A percentile compares a stretch with the other conserved stretches of the same genome.
phyloP scores from a whole-genome alignment of 2,797 vertebrate genomes.

The Hozukius guyotensis region DNA sequence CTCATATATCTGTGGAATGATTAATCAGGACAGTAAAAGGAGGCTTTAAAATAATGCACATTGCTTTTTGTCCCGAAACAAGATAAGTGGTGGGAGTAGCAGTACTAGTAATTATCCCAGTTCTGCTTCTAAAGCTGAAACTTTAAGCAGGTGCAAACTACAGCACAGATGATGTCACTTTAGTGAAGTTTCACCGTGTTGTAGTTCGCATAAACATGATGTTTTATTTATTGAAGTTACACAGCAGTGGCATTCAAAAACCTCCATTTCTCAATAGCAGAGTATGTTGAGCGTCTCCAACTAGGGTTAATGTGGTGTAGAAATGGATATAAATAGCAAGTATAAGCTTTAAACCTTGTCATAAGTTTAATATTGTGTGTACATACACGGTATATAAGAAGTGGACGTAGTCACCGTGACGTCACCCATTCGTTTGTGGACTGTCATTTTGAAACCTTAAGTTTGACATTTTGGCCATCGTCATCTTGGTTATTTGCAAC shows the following conservation, averaged over 20 bases:
- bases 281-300: neutral
- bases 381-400: neutral
- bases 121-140: neutral
- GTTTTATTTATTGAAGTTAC: neutral
- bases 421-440: no score
- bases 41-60: neutral
- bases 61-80: neutral
- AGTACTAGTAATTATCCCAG: neutral
- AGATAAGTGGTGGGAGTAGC: neutral
- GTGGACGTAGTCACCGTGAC: no score
- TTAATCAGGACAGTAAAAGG: neutral
- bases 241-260: neutral
- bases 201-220: neutral
- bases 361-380: neutral
- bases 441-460: no score
- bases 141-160: neutral
- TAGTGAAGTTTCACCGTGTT: neutral
- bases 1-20: constrained; percentile 29
- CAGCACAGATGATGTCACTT: neutral
- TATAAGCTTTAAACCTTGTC: neutral
- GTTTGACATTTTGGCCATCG: no score
- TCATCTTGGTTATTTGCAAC: no score
- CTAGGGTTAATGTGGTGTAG: neutral
- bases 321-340: neutral
- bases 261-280: neutral